A percentile compares a stretch with the other conserved stretches of the same genome.
phyloP scores from a whole-genome alignment of 2,888 invertebrate genomes.

The Drosophila atroscutellata region DNA sequence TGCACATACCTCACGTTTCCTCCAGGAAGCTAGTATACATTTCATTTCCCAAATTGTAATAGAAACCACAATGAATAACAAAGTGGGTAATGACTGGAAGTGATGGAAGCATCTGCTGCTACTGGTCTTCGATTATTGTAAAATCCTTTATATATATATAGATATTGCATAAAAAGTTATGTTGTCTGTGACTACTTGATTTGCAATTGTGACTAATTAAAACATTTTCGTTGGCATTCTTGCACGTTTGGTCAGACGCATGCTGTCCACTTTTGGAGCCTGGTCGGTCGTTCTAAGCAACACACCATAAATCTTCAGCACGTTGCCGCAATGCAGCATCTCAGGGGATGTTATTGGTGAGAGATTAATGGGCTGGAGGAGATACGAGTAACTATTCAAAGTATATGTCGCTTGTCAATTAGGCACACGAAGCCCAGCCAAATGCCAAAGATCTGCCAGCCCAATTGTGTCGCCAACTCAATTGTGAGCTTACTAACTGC shows the following conservation, averaged over 20 bases:
- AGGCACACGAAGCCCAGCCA: conserved; percentile 50
- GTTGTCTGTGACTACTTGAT: background rate
- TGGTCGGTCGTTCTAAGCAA: conserved; percentile 58
- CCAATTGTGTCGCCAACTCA: conserved; percentile 75
- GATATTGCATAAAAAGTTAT: background rate
- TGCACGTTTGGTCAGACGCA: conserved; percentile 61
- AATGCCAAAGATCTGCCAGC: conserved; percentile 63
- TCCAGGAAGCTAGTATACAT: conserved; percentile 37
- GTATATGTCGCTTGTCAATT: conserved; percentile 67
- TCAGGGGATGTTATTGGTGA: conserved; percentile 68
- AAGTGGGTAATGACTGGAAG: background rate
- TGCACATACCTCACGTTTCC: conserved; percentile 37
- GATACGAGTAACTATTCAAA: conserved; percentile 5
- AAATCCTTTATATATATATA: background rate
- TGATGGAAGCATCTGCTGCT: background rate
- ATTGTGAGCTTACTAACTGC: conserved; percentile 71
- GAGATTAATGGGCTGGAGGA: conserved; percentile 9
- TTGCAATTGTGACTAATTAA: conserved; percentile 62
- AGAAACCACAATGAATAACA: conserved; percentile 17
- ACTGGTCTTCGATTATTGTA: background rate
- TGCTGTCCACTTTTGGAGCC: conserved; percentile 57
- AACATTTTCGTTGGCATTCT: conserved; percentile 69
- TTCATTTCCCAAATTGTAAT: conserved; percentile 50
- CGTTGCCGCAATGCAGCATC: conserved; percentile 38
- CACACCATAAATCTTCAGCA: conserved; percentile 61